These are phyloP conservation scores for Lipotes vexillifer DNA, from an alignment of 2,113 vertebrate genomes.

Conservation along the genomic window DNA sequence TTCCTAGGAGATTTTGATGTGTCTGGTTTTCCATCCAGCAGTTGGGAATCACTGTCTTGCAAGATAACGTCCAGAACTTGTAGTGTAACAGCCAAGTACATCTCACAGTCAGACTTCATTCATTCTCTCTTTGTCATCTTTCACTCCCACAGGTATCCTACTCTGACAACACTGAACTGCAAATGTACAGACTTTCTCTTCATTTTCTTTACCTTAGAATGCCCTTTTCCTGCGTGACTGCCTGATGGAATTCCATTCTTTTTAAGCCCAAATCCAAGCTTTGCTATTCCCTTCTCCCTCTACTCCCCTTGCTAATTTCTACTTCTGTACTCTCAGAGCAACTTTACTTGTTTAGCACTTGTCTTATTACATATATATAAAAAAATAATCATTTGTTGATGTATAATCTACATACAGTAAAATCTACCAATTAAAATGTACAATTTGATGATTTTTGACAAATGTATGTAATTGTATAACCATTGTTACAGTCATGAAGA, in stretches of 20 bases:
- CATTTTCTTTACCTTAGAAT: not conserved
- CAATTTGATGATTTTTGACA: not conserved
- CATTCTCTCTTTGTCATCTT: not conserved
- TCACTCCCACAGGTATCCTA: not conserved
- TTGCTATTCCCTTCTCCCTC: not conserved
- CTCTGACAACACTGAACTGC: not conserved
- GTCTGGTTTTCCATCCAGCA: not conserved
- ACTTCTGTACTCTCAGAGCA: not conserved
- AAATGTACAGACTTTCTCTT: not conserved
- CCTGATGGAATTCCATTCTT: not conserved
- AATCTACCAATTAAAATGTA: not conserved
- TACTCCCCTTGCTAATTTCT: not conserved
- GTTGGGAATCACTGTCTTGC: not conserved
- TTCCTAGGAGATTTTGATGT: not conserved
- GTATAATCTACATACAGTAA: not conserved
- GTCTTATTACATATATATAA: not conserved
- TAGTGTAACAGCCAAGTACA: not conserved
- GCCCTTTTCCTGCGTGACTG: not conserved
- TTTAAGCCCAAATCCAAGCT: not conserved
- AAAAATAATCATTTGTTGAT: not conserved
- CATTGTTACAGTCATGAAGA: not conserved
- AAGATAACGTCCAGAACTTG: not conserved
- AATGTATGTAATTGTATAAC: not conserved
- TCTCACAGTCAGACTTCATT: not conserved
- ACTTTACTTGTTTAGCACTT: not conserved